These are phyloP conservation scores for Drosophila carrolli DNA, from an alignment of 1,140 invertebrate genomes.

Conservation along the genomic window DNA sequence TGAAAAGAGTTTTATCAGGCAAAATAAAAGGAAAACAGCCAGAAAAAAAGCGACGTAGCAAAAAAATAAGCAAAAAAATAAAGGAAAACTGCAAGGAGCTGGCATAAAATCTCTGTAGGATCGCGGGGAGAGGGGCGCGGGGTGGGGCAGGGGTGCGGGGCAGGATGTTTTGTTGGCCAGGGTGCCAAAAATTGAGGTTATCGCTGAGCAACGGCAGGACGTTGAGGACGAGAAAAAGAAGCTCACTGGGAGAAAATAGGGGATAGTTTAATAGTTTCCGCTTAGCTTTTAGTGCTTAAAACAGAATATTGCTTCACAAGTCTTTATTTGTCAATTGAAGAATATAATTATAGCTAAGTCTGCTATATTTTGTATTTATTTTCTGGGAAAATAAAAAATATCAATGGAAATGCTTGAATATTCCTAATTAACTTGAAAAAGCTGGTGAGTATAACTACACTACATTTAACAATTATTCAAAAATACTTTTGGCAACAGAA, in stretches of 20 bases:
- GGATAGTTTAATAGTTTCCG: no score
- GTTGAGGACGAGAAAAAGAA: constrained; percentile 24
- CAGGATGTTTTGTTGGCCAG: constrained; percentile 75
- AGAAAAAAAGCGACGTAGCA: constrained; percentile 8
- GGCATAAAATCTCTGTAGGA: constrained; percentile 69
- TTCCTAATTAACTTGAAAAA: no score
- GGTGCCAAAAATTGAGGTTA: constrained; percentile 82
- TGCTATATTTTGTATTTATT: no score
- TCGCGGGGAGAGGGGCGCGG: neutral
- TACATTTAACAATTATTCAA: no score
- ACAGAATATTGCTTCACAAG: no score
- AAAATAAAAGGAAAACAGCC: constrained; percentile 37
- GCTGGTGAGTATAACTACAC: no score
- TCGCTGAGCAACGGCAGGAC: constrained; percentile 58
- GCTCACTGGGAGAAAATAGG: constrained; percentile 2
- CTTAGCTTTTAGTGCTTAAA: no score
- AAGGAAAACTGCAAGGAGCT: constrained; percentile 62
- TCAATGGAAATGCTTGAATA: no score
- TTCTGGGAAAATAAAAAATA: no score
- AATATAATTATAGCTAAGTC: no score
- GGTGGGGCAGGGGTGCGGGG: neutral
- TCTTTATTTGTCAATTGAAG: no score
- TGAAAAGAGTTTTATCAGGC: constrained; percentile 80
- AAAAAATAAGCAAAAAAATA: constrained; percentile 20
- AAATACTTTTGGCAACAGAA: no score